Conservation (phyloP, 1,140 invertebrate genomes). For the Lucilia cuprina region DNA sequence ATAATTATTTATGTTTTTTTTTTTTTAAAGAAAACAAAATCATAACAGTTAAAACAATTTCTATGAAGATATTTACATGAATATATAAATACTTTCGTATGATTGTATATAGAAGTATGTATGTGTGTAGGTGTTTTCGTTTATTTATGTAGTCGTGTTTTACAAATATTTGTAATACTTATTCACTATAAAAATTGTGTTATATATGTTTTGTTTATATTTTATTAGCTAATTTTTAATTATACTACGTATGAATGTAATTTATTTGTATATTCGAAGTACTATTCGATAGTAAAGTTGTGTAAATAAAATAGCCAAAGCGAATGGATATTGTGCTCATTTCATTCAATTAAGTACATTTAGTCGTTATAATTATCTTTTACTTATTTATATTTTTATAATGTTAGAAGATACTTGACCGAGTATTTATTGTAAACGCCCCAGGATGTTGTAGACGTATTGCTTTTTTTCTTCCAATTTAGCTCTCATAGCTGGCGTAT, state of each 20-base stretch:
- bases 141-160: background rate
- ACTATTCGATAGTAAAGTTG: constrained; percentile 14
- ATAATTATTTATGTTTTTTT: background rate
- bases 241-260: background rate
- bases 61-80: too few relatives aligned
- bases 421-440: constrained; percentile 43
- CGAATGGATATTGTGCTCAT: constrained; percentile 21
- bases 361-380: background rate
- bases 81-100: too few relatives aligned
- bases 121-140: background rate
- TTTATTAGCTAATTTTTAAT: constrained; percentile 2
- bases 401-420: background rate
- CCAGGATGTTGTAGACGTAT: constrained; percentile 64
- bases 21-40: background rate
- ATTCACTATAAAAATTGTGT: background rate
- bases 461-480: constrained; percentile 63
- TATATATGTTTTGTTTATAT: background rate
- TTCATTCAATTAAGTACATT: background rate
- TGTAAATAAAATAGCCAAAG: background rate
- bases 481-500: constrained; percentile 68
- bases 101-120: background rate
- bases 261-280: constrained; percentile 28
- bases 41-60: too few relatives aligned
- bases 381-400: background rate
- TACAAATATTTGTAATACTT: background rate